A percentile compares a stretch with the other conserved stretches of the same genome.
phyloP scores from a whole-genome alignment of 2,797 vertebrate genomes.

The Pangasius mekongensis region DNA sequence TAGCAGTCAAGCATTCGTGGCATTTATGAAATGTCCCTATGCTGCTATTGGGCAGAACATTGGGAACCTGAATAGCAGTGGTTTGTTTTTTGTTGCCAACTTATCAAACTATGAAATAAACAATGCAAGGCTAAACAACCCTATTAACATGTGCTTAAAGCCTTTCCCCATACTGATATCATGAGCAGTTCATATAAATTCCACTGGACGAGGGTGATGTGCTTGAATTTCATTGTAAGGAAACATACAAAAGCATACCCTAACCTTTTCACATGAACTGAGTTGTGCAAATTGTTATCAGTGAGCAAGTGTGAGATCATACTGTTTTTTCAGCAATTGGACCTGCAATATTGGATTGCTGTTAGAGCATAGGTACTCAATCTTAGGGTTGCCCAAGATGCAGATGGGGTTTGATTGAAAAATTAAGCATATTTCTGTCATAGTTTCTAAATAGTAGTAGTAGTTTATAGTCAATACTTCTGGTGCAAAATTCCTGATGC shows the following conservation, averaged over 20 bases:
- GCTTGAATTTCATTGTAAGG: background rate
- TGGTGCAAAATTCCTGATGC: background rate
- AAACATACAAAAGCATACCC: background rate
- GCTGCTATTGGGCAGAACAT: background rate
- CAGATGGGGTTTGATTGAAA: too few relatives aligned
- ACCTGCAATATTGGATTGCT: background rate
- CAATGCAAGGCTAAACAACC: background rate
- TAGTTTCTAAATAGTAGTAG: too few relatives aligned
- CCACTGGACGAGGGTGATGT: too few relatives aligned
- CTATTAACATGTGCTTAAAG: background rate
- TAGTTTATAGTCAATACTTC: background rate
- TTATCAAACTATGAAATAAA: background rate
- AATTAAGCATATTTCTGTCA: too few relatives aligned
- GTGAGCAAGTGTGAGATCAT: background rate
- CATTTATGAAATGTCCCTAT: slow-evolving; percentile 55
- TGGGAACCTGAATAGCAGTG: slow-evolving; percentile 19
- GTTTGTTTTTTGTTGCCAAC: slow-evolving; percentile 14
- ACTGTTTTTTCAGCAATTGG: background rate
- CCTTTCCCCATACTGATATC: background rate
- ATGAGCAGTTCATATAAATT: too few relatives aligned
- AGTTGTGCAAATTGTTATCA: background rate
- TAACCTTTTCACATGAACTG: background rate
- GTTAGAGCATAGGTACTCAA: background rate
- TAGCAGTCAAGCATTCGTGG: slow-evolving; percentile 52
- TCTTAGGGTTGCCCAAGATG: too few relatives aligned